A percentile compares a stretch with the other conserved stretches of the same genome.
Evolutionary conservation across 2,888 invertebrate species (phyloP).

Genomic region (Balanococcus diminutus): DNA sequence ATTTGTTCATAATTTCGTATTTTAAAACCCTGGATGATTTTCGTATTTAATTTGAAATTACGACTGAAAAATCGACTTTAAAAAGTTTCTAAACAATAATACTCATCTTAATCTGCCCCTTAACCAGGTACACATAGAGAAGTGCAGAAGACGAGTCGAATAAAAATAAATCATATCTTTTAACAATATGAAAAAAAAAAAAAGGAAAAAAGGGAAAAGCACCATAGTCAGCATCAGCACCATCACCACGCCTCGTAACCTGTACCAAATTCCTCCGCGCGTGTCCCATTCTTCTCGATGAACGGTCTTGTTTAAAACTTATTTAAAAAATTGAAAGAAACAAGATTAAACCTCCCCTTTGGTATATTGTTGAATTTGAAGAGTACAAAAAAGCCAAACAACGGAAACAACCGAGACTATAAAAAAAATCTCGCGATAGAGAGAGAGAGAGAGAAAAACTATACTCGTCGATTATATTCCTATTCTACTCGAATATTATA

Average conservation of each 20-base stretch:
- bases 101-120: too few relatives aligned
- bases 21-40: too few relatives aligned
- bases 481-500: neutral
- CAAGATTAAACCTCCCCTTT: neutral
- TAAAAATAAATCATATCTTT: too few relatives aligned
- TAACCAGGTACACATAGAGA: too few relatives aligned
- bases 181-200: neutral
- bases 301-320: neutral
- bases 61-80: too few relatives aligned
- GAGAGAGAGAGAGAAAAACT: neutral
- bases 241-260: too few relatives aligned
- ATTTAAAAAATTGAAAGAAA: conserved; percentile 14
- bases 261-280: neutral
- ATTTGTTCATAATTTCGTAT: too few relatives aligned
- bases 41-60: too few relatives aligned
- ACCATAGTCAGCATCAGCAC: too few relatives aligned
- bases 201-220: neutral
- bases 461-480: neutral
- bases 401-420: neutral
- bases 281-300: neutral
- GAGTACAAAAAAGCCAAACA: neutral
- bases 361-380: neutral
- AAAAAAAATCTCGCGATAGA: too few relatives aligned
- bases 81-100: too few relatives aligned
- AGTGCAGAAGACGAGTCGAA: too few relatives aligned